Evolutionary conservation across 1,140 invertebrate species (phyloP).

Genomic region (Uloborus diversus): DNA sequence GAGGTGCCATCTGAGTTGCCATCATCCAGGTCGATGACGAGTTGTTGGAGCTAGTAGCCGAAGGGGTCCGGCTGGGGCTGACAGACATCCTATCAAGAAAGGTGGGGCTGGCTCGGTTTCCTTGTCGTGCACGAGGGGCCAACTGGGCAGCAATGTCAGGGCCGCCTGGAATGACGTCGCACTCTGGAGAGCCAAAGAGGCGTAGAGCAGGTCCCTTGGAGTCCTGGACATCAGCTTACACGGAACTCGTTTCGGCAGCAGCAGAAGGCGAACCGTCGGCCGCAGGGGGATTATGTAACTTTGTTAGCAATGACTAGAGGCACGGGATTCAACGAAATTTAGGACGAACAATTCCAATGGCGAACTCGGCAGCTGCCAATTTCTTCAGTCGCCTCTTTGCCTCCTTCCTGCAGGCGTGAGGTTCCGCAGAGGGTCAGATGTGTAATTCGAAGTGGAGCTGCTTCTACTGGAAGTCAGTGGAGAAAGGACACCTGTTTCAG

Average conservation of each 20-base stretch:
- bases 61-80: neutral
- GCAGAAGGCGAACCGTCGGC: neutral
- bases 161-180: neutral
- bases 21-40: neutral
- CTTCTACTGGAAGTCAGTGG: too few species aligned
- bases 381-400: too few species aligned
- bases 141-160: neutral
- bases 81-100: neutral
- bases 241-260: neutral
- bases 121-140: neutral
- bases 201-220: neutral
- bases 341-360: too few species aligned
- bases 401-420: too few species aligned
- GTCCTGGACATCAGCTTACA: too few species aligned
- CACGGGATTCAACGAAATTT: too few species aligned
- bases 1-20: neutral
- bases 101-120: neutral
- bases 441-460: too few species aligned
- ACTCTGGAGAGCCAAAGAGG: neutral
- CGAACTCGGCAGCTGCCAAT: too few species aligned
- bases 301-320: too few species aligned
- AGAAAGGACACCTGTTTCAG: too few species aligned
- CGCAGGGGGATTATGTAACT: too few species aligned
- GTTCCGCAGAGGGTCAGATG: too few species aligned
- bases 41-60: neutral